Conservation (phyloP, 2,797 vertebrate species). For the Hozukius guyotensis region DNA sequence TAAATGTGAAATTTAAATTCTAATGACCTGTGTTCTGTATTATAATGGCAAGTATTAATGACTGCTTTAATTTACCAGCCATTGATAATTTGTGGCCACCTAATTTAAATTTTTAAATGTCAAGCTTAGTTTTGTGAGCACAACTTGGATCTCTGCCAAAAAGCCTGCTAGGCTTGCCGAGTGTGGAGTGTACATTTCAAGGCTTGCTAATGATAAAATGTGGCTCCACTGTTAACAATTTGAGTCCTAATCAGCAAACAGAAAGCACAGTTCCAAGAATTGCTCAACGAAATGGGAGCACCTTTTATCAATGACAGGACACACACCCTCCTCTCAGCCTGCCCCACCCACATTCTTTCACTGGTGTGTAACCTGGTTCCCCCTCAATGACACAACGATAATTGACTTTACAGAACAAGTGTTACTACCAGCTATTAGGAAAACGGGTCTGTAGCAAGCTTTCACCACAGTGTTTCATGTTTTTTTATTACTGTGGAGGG, state of each 20-base stretch:
- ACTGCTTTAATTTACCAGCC: background rate
- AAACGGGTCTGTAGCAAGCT: background rate
- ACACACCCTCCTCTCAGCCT: slow-evolving; percentile 61
- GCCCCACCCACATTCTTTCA: slow-evolving; percentile 75
- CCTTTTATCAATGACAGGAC: slow-evolving; percentile 79
- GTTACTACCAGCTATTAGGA: slow-evolving; percentile 23
- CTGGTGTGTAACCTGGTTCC: slow-evolving; percentile 46
- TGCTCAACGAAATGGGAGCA: slow-evolving; percentile 64
- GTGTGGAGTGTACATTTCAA: background rate
- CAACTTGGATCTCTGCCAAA: background rate
- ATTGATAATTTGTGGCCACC: background rate
- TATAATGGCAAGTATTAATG: background rate
- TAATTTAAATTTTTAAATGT: background rate
- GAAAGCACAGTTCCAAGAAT: slow-evolving; percentile 71
- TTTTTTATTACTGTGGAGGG: background rate
- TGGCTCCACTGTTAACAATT: background rate
- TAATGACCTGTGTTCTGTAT: background rate
- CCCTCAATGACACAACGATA: slow-evolving; percentile 34
- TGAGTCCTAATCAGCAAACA: slow-evolving; percentile 70
- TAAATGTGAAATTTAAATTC: background rate
- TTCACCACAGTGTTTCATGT: background rate
- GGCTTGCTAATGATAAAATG: slow-evolving; percentile 1
- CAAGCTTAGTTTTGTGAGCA: background rate
- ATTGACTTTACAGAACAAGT: slow-evolving; percentile 28
- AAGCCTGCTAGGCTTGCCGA: background rate